Evolutionary conservation across 2,888 invertebrate genomes (phyloP).

Genomic region (Emmelina monodactyla): DNA sequence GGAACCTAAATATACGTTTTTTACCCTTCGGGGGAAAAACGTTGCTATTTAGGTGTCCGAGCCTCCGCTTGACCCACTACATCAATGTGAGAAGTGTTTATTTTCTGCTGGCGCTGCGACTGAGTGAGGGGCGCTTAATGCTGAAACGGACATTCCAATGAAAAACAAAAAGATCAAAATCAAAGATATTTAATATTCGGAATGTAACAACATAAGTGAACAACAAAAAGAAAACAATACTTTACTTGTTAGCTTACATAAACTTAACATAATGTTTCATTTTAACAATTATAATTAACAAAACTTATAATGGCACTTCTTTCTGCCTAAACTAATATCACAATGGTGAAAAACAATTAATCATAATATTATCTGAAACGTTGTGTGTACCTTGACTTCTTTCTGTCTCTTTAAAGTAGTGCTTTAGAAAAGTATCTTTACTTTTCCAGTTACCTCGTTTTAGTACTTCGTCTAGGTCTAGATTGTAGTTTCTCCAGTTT

Average conservation of each 20-base stretch:
- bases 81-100: slow-evolving; percentile 8
- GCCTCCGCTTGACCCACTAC: slow-evolving; percentile 8
- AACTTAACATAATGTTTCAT: too few species aligned
- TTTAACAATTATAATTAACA: too few species aligned
- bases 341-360: background rate
- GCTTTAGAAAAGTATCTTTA: slow-evolving; percentile 4
- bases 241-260: too few species aligned
- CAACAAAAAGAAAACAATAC: too few species aligned
- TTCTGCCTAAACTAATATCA: too few species aligned
- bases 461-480: slow-evolving; percentile 11
- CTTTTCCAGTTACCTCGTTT: slow-evolving; percentile 16
- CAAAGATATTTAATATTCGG: background rate
- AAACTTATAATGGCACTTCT: too few species aligned
- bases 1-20: slow-evolving; percentile 12
- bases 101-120: slow-evolving; percentile 5
- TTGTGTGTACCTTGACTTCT: too few species aligned
- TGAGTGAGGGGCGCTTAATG: too few species aligned
- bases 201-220: too few species aligned
- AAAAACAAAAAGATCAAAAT: too few species aligned
- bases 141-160: background rate
- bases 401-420: slow-evolving; percentile 8
- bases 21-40: slow-evolving; percentile 10
- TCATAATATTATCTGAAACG: background rate
- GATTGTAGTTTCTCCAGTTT: slow-evolving; percentile 10
- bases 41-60: slow-evolving; percentile 4